Conservation (phyloP, 2,113 vertebrate genomes). For the Narcine bancroftii region DNA sequence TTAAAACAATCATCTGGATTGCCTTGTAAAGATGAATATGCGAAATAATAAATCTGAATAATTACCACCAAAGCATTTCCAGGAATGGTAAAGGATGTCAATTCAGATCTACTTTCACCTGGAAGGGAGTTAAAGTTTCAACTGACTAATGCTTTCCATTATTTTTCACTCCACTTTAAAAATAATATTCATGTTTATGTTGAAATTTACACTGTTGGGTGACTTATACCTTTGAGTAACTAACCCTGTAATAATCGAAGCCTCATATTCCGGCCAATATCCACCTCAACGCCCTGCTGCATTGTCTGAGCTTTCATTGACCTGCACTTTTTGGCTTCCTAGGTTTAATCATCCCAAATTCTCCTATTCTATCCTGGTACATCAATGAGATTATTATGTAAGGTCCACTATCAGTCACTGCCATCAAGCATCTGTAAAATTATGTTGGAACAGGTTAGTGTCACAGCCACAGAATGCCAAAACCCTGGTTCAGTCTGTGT, state of each 20-base stretch:
- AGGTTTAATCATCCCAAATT: not conserved
- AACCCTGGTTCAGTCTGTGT: too few relatives aligned
- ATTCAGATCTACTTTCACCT: not conserved
- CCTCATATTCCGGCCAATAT: not conserved
- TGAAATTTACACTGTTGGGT: not conserved
- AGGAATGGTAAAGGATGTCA: not conserved
- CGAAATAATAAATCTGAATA: not conserved
- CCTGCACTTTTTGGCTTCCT: not conserved
- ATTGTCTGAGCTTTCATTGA: not conserved
- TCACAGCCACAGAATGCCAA: too few relatives aligned
- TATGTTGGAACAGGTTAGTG: not conserved
- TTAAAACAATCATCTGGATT: not conserved
- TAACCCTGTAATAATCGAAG: not conserved
- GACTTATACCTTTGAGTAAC: not conserved
- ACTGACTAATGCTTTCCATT: not conserved
- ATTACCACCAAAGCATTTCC: not conserved
- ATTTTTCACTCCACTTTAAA: not conserved
- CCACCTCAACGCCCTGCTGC: not conserved
- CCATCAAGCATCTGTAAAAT: too few relatives aligned
- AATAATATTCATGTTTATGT: not conserved
- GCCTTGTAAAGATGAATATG: not conserved
- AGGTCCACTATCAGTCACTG: too few relatives aligned
- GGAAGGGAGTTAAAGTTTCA: not conserved
- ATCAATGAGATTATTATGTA: not conserved
- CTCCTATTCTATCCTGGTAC: not conserved